phyloP scores from a whole-genome alignment of 2,888 invertebrate species.

The Brachypterus glaber region DNA sequence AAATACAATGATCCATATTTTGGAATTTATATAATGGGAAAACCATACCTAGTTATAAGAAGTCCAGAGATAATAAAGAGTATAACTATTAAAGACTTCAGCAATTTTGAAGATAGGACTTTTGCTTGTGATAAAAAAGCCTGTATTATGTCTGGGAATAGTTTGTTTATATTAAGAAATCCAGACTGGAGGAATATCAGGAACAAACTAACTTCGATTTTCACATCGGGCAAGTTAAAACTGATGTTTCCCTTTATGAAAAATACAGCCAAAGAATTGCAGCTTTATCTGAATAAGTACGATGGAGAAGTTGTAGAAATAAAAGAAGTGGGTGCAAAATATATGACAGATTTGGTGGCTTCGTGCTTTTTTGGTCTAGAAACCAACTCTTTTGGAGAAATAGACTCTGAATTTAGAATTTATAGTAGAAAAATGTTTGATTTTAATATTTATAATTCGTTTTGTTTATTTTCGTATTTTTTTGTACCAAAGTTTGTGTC shows the following conservation, averaged over 20 bases:
- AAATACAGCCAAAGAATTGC: constrained; percentile 34
- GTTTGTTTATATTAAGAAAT: constrained; percentile 41
- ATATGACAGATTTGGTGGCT: constrained; percentile 42
- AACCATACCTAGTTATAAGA: constrained; percentile 40
- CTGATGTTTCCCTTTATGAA: constrained; percentile 43
- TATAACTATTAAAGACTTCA: constrained; percentile 41
- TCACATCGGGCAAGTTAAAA: constrained; percentile 47
- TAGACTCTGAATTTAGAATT: constrained; percentile 35
- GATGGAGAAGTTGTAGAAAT: constrained; percentile 25
- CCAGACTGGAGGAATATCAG: constrained; percentile 46
- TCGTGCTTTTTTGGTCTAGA: constrained; percentile 42
- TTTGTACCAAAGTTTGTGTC: constrained; percentile 33
- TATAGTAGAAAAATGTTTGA: constrained; percentile 35
- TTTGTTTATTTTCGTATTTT: constrained; percentile 31
- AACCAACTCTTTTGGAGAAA: constrained; percentile 34
- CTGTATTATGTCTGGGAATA: constrained; percentile 40
- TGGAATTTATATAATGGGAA: constrained; percentile 43
- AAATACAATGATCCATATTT: constrained; percentile 33
- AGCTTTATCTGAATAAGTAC: constrained; percentile 26
- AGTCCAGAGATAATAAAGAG: constrained; percentile 42
- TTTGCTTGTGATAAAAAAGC: constrained; percentile 40
- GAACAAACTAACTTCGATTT: constrained; percentile 44
- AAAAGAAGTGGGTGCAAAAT: constrained; percentile 35
- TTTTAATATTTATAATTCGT: constrained; percentile 27
- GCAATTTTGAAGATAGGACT: constrained; percentile 42